Evolutionary conservation across 1,140 invertebrate genomes (phyloP).

Genomic region (Pectinophora gossypiella): DNA sequence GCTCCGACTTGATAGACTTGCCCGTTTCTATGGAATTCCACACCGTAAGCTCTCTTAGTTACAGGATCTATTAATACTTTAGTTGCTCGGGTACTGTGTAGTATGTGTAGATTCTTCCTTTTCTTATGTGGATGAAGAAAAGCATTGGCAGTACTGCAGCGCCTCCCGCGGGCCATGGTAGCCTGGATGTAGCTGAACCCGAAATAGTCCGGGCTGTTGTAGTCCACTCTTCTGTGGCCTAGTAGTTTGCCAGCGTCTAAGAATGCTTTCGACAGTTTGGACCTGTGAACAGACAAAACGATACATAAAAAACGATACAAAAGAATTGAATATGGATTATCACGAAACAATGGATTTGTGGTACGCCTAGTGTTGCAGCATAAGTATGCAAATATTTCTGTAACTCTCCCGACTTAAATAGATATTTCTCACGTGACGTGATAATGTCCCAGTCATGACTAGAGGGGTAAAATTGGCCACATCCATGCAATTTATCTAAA

Average conservation of each 20-base stretch:
- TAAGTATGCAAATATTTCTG: background rate
- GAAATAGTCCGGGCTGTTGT: conserved; percentile 79
- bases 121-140: conserved; percentile 76
- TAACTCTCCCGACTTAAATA: too few relatives aligned
- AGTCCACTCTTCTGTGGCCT: conserved; percentile 78
- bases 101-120: conserved; percentile 81
- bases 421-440: too few relatives aligned
- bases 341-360: background rate
- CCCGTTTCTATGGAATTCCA: conserved; percentile 77
- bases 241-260: conserved; percentile 78
- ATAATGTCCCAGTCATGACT: too few relatives aligned
- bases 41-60: conserved; percentile 78
- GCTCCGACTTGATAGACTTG: conserved; percentile 70
- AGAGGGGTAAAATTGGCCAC: too few relatives aligned
- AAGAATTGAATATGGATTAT: too few relatives aligned
- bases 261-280: conserved; percentile 77
- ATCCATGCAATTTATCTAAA: too few relatives aligned
- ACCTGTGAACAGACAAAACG: conserved; percentile 33
- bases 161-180: conserved; percentile 73
- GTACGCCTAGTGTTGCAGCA: background rate
- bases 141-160: conserved; percentile 75
- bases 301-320: conserved; percentile 3
- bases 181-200: conserved; percentile 82
- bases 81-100: conserved; percentile 75
- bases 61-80: conserved; percentile 78